Percentiles rank a stretch among this genome's conserved stretches.
phyloP scores from a whole-genome alignment of 2,888 invertebrate species.

The Orthosia cruda region DNA sequence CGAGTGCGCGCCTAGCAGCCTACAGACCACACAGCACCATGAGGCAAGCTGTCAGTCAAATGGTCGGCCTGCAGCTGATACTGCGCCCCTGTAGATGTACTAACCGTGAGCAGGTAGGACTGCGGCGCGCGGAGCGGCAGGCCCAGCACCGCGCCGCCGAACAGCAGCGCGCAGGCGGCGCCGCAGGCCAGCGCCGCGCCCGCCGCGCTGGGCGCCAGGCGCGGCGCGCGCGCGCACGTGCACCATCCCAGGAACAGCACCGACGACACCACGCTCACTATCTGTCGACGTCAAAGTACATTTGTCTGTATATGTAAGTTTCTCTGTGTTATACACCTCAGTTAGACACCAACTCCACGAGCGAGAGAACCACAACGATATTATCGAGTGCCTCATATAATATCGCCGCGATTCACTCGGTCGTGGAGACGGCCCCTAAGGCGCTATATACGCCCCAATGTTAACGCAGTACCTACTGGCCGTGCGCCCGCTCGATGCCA shows the following conservation, averaged over 20 bases:
- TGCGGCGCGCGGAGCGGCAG: conserved; percentile 75
- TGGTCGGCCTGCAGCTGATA: not conserved
- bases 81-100: conserved; percentile 34
- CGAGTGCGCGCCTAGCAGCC: not conserved
- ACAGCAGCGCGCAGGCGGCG: conserved; percentile 67
- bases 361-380: too few relatives aligned
- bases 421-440: too few relatives aligned
- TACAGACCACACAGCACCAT: not conserved
- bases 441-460: too few relatives aligned
- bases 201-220: conserved; percentile 49
- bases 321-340: too few relatives aligned
- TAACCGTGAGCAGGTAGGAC: conserved; percentile 74
- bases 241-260: conserved; percentile 67
- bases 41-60: not conserved
- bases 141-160: conserved; percentile 69
- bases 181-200: conserved; percentile 60
- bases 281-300: conserved; percentile 54
- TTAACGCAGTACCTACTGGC: too few relatives aligned
- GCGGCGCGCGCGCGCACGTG: conserved; percentile 48
- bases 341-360: too few relatives aligned
- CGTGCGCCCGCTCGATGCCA: too few relatives aligned
- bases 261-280: conserved; percentile 68
- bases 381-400: too few relatives aligned
- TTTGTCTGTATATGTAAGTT: too few relatives aligned
- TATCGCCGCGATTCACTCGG: too few relatives aligned